Base-by-base conservation (phyloP, 1,140 invertebrate genomes). In the Nasonia longicornis region DNA sequence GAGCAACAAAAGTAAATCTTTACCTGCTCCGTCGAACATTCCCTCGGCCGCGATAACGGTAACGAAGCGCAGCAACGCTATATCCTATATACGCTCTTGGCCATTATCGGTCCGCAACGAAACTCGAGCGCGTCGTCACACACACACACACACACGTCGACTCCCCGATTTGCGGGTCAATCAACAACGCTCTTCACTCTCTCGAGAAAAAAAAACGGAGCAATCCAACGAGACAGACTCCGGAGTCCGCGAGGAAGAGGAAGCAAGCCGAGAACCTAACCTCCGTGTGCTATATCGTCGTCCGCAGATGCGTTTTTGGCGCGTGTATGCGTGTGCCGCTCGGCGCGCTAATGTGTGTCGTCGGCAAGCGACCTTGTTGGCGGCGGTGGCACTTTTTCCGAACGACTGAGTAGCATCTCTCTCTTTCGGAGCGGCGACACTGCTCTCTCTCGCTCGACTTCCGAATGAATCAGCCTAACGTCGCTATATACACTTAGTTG, bases 351-450 rank as follows among this genome's bases (percentile, higher is more conserved):
- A 74, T 67, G 48, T 45, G 42, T 67, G 79, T 75, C 71, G 79
- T 64, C 63, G 52, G 58, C 42, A 35, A 38, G 42, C 78, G 72
- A 80, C 79, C 79, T 80, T 80, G 72, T 75, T 80, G 64, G 71
- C 70, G 35, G 70, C 79, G 78, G 58, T 80, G 78, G 71, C 78
- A 74, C 58, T 80, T 80, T 78, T 80, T 74, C 63, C 78, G 71
- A 38, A 73, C 16, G 69, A 42, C 26, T 29, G 35, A 73, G 26
- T 35, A 31, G 29, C 66, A 31, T 38, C 71, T 70, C 71, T 58
- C 48, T 52, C 71, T 58, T 14, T 52, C 52, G 26, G 64, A 67
- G 64, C 64, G 64, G 64, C 29, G 64, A 26, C 64, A 66, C 22
- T 67, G 29, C 2, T 35, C 3, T 26, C 52, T 58, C 52, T 58